These are phyloP conservation scores for Aplodontia rufa DNA, from an alignment of 2,113 vertebrate species.

Conservation along the genomic window DNA sequence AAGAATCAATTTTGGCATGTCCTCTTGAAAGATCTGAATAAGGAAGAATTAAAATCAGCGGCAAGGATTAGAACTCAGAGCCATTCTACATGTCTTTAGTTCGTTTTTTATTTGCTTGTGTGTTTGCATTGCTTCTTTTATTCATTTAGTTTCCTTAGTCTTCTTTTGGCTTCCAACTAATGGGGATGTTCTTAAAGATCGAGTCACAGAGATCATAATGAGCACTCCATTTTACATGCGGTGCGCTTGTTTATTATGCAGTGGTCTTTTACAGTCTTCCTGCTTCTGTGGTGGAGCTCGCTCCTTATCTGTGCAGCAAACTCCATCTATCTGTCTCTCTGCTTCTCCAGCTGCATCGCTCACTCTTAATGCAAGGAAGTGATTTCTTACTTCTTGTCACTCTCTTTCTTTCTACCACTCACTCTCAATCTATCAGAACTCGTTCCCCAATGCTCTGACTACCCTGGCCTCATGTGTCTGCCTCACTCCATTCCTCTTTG, in stretches of 20 bases:
- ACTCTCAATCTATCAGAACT: slow-evolving; percentile 68
- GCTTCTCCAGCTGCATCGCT: slow-evolving; percentile 33
- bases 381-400: slow-evolving; percentile 79
- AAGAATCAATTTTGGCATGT: background rate
- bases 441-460: background rate
- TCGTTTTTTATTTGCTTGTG: background rate
- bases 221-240: background rate
- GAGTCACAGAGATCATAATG: background rate
- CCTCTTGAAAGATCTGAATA: background rate
- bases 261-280: background rate
- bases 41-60: background rate
- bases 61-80: slow-evolving; percentile 37
- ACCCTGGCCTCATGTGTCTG: background rate
- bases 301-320: slow-evolving; percentile 33
- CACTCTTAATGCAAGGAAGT: slow-evolving; percentile 72
- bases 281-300: background rate
- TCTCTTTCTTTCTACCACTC: slow-evolving; percentile 60
- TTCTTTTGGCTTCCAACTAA: background rate
- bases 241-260: background rate
- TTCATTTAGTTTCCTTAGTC: background rate
- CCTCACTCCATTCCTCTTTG: slow-evolving; percentile 11
- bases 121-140: background rate
- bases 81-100: background rate
- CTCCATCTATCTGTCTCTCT: slow-evolving; percentile 64
- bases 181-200: background rate